These are phyloP conservation scores for Eremophila alpestris DNA, from an alignment of 2,797 vertebrate species.

Conservation along the genomic window DNA sequence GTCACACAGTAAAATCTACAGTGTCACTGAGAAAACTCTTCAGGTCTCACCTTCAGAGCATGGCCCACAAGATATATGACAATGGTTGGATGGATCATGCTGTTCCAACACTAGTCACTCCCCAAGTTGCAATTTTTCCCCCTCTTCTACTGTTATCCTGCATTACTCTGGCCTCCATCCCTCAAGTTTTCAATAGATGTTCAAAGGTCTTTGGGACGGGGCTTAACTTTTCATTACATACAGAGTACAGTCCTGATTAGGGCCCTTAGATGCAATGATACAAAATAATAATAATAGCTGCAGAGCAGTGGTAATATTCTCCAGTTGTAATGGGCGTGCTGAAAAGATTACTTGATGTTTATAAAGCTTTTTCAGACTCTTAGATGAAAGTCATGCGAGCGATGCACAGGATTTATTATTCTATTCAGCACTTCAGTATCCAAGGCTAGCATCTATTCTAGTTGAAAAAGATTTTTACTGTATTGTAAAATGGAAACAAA, in stretches of 20 bases:
- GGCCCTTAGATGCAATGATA: background rate
- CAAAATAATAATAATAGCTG: constrained; percentile 34
- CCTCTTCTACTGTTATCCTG: background rate
- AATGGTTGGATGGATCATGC: background rate
- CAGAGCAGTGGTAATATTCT: background rate
- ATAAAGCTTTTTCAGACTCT: constrained; percentile 53
- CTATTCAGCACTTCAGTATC: constrained; percentile 46
- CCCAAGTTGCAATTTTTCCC: background rate
- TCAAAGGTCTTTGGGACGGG: background rate
- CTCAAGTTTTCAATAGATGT: background rate
- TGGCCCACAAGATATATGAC: background rate
- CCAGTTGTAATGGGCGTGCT: background rate
- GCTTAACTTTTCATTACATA: background rate
- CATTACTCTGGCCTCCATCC: background rate
- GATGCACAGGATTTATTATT: constrained; percentile 59
- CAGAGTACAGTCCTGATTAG: background rate
- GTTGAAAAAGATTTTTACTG: constrained; percentile 59
- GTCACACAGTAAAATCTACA: background rate
- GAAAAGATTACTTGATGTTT: constrained; percentile 56
- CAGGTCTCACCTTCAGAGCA: background rate
- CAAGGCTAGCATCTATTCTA: constrained; percentile 59
- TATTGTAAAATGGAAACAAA: constrained; percentile 66
- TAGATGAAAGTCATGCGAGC: constrained; percentile 48
- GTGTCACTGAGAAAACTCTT: background rate
- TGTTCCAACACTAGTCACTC: background rate